Conservation (phyloP, 2,113 vertebrate species). For the Sylvilagus bachmani region DNA sequence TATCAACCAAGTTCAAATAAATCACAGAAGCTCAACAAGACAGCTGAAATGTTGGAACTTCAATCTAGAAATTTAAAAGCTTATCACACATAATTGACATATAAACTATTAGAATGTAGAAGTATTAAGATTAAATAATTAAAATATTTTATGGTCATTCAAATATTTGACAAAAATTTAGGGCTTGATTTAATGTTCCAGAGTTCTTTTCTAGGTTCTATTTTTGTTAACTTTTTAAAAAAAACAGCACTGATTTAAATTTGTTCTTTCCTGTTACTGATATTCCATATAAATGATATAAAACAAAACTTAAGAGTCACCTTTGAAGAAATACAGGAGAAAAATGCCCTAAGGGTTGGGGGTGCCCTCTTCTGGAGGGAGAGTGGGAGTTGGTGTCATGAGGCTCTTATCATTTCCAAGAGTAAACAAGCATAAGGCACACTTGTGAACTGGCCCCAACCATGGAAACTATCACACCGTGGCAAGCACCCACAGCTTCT, state of each 20-base stretch:
- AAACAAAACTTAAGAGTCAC: background rate
- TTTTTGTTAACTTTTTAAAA: background rate
- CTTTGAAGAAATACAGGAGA: background rate
- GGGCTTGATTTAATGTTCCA: background rate
- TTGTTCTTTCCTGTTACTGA: conserved; percentile 28
- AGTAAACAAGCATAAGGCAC: background rate
- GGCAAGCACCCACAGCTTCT: background rate
- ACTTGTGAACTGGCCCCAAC: background rate
- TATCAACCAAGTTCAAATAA: conserved; percentile 26
- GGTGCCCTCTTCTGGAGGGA: background rate
- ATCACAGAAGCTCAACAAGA: conserved; percentile 58
- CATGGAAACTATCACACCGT: background rate
- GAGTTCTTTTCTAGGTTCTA: background rate
- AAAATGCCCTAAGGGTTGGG: background rate
- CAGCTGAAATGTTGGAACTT: conserved; percentile 37
- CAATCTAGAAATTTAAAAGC: conserved; percentile 48
- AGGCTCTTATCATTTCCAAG: background rate
- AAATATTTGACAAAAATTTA: conserved; percentile 5
- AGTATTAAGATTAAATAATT: too few species aligned
- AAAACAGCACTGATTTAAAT: conserved; percentile 34
- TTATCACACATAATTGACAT: background rate
- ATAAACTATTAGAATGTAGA: background rate
- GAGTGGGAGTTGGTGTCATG: background rate
- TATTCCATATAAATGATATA: background rate
- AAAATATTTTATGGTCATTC: conserved; percentile 12